These are phyloP conservation scores for Sarcophaga peregrina DNA, from an alignment of 1,140 invertebrate genomes.

Conservation along the genomic window DNA sequence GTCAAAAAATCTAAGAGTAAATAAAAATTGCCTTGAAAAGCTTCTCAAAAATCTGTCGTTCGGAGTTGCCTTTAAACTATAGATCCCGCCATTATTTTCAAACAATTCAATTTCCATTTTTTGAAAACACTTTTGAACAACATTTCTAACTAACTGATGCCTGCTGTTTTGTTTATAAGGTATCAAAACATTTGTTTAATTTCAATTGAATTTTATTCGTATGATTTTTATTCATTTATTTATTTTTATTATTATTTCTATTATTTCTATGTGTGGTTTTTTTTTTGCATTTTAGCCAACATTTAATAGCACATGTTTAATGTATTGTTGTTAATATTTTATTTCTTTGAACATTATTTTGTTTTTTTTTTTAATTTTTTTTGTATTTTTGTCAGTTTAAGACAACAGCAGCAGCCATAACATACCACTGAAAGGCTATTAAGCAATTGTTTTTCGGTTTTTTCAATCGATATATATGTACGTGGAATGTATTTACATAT, in stretches of 20 bases:
- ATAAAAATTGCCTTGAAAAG: too few species aligned
- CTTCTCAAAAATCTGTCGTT: too few species aligned
- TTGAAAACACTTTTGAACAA: too few species aligned
- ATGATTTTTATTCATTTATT: background rate
- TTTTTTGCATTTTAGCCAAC: background rate
- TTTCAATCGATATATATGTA: too few species aligned
- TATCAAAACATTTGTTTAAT: conserved; percentile 1
- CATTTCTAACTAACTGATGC: too few species aligned
- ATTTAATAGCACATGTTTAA: conserved; percentile 24
- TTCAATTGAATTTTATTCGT: conserved; percentile 4
- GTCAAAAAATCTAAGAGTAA: too few species aligned
- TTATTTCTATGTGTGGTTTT: background rate
- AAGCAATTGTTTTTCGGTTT: conserved; percentile 3
- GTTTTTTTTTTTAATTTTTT: too few species aligned
- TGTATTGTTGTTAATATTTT: conserved; percentile 11
- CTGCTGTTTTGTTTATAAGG: too few species aligned
- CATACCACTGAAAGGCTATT: conserved; percentile 30
- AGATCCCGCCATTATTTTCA: too few species aligned
- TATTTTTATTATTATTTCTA: background rate
- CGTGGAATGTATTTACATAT: too few species aligned
- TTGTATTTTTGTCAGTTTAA: conserved; percentile 28
- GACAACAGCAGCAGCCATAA: conserved; percentile 17
- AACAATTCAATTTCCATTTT: too few species aligned
- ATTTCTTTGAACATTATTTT: background rate
- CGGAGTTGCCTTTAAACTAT: too few species aligned